Percentiles rank a stretch among this genome's conserved stretches.
These are phyloP conservation scores for Tetragnatha montana DNA, from an alignment of 2,888 invertebrate genomes.

Conservation along the genomic window DNA sequence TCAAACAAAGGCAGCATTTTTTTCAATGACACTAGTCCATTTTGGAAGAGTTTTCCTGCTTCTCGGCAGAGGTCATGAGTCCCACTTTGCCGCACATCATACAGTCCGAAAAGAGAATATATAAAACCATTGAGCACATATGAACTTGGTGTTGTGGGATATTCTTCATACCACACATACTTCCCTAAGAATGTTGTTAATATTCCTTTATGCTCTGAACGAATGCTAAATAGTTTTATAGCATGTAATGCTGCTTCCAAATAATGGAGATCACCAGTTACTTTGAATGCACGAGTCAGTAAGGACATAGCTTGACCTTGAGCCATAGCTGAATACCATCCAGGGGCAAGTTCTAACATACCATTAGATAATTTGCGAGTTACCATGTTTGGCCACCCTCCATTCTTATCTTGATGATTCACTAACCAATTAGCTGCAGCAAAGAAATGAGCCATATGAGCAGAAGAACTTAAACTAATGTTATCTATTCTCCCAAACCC, in stretches of 20 bases:
- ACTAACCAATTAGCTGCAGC: constrained; percentile 96
- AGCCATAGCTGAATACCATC: constrained; percentile 99
- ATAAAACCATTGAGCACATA: constrained; percentile 99
- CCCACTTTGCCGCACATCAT: constrained; percentile 86
- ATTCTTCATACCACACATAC: constrained; percentile 97
- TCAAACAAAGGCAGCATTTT: constrained; percentile 92
- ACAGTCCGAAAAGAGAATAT: constrained; percentile 95
- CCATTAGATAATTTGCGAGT: constrained; percentile 81
- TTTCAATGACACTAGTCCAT: constrained; percentile 91
- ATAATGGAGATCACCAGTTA: constrained; percentile 84
- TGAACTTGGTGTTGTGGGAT: constrained; percentile 94
- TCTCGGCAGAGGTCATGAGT: constrained; percentile 54
- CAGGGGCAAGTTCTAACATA: constrained; percentile 87
- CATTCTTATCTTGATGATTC: constrained; percentile 87
- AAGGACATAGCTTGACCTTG: constrained; percentile 96
- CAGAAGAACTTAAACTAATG: constrained; percentile 86
- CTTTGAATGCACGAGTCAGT: constrained; percentile 86
- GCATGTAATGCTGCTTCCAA: constrained; percentile 88
- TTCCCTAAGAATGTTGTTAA: constrained; percentile 89
- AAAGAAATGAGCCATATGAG: constrained; percentile 93
- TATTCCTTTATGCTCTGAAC: constrained; percentile 87
- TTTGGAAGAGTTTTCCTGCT: constrained; percentile 85
- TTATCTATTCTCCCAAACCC: constrained; percentile 87
- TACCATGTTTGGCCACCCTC: constrained; percentile 96
- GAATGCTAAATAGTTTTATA: constrained; percentile 85